Evolutionary conservation across 2,797 vertebrate genomes (phyloP).

Genomic region (Eutrigla gurnardus): DNA sequence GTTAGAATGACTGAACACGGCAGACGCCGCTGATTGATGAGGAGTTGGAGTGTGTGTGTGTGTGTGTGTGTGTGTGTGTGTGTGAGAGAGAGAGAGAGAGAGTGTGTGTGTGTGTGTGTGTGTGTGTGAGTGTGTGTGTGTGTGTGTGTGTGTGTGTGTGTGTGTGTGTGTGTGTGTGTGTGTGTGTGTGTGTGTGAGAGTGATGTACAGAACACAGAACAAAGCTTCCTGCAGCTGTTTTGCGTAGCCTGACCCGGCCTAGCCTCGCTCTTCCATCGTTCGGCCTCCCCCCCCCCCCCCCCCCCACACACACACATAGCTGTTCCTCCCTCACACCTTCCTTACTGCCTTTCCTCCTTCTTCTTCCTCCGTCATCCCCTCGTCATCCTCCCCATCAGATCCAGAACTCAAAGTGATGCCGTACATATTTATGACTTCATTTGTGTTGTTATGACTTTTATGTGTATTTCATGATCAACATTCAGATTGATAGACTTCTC

Average conservation of each 20-base stretch:
- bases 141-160: conserved; percentile 4
- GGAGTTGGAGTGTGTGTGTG: background rate
- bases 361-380: conserved; percentile 13
- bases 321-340: conserved; percentile 20
- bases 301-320: background rate
- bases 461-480: background rate
- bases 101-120: conserved; percentile 11
- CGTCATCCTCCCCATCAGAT: conserved; percentile 37
- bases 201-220: conserved; percentile 60
- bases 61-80: background rate
- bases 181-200: conserved; percentile 15
- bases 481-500: too few species aligned
- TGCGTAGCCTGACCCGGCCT: conserved; percentile 59
- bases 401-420: conserved; percentile 9
- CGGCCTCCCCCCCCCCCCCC: background rate
- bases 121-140: conserved; percentile 26
- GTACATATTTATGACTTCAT: background rate
- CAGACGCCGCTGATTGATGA: conserved; percentile 50
- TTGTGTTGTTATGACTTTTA: background rate
- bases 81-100: too few species aligned
- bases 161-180: conserved; percentile 13
- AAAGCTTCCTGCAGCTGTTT: conserved; percentile 67
- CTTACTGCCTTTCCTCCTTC: conserved; percentile 7
- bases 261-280: conserved; percentile 46
- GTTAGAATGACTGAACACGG: conserved; percentile 46